Evolutionary conservation across 1,140 invertebrate species (phyloP).

Genomic region (Calycopis cecrops): DNA sequence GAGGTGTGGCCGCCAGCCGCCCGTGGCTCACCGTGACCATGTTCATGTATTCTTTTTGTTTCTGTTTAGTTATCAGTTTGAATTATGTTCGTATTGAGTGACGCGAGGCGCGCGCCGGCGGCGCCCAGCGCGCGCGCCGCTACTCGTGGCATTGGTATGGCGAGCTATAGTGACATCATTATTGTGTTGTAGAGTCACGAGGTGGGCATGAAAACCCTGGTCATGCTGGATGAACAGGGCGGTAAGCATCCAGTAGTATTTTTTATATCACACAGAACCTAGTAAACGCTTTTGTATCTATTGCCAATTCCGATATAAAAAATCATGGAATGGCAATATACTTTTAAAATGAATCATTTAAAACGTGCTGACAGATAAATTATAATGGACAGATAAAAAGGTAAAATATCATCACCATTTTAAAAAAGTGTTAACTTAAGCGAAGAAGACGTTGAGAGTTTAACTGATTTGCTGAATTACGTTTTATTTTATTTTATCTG

Average conservation of each 20-base stretch:
- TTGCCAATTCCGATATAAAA: conserved; percentile 59
- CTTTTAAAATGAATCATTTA: conserved; percentile 49
- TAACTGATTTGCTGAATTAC: conserved; percentile 19
- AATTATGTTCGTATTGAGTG: conserved; percentile 48
- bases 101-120: conserved; percentile 37
- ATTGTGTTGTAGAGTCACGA: conserved; percentile 91
- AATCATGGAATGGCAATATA: conserved; percentile 55
- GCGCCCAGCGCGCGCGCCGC: conserved; percentile 30
- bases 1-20: conserved; percentile 40
- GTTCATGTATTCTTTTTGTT: conserved; percentile 53
- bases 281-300: conserved; percentile 67
- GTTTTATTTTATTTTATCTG: conserved; percentile 25
- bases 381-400: conserved; percentile 58
- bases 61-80: conserved; percentile 67
- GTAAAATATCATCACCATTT: conserved; percentile 62
- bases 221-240: conserved; percentile 96
- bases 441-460: conserved; percentile 36
- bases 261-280: conserved; percentile 67
- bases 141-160: conserved; percentile 57
- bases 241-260: conserved; percentile 84
- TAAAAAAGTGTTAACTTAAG: conserved; percentile 48
- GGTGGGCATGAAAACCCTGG: conserved; percentile 94
- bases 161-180: conserved; percentile 75
- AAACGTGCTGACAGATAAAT: conserved; percentile 62
- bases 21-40: conserved; percentile 44